These are phyloP conservation scores for Cremastinae sp. DNA, from an alignment of 2,888 invertebrate genomes.

Conservation along the genomic window DNA sequence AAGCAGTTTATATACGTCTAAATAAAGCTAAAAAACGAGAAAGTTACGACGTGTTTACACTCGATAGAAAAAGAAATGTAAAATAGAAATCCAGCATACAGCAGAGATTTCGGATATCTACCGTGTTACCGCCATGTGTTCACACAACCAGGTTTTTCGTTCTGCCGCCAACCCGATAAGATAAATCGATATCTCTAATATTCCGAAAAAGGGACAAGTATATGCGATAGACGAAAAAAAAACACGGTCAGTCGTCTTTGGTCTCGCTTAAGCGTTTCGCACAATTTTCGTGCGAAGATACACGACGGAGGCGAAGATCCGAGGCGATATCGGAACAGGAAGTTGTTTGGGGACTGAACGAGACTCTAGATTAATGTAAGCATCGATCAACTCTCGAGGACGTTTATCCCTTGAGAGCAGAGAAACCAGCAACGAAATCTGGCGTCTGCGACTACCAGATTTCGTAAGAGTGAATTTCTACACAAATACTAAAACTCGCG, in stretches of 20 bases:
- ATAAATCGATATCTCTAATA: slow-evolving; percentile 39
- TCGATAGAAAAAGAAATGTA: not conserved
- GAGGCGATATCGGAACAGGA: slow-evolving; percentile 55
- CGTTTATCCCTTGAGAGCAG: slow-evolving; percentile 61
- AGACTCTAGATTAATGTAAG: slow-evolving; percentile 71
- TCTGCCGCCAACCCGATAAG: slow-evolving; percentile 11
- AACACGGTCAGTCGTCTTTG: slow-evolving; percentile 10
- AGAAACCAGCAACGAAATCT: slow-evolving; percentile 46
- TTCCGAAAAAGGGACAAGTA: slow-evolving; percentile 5
- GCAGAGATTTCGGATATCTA: slow-evolving; percentile 24
- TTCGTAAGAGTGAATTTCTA: slow-evolving; percentile 3
- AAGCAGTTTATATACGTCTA: no score
- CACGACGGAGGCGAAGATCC: slow-evolving; percentile 25
- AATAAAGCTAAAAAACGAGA: no score
- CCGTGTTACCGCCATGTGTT: slow-evolving; percentile 9
- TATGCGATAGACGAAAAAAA: slow-evolving; percentile 30
- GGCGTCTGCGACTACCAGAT: slow-evolving; percentile 31
- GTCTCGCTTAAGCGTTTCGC: slow-evolving; percentile 44
- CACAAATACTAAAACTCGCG: slow-evolving; percentile 9
- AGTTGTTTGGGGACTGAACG: slow-evolving; percentile 51
- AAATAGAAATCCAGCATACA: slow-evolving; percentile 16
- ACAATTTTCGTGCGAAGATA: slow-evolving; percentile 39
- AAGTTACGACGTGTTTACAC: no score
- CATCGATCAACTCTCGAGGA: slow-evolving; percentile 73
- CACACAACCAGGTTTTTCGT: slow-evolving; percentile 6